Conservation (phyloP, 2,797 vertebrate species). For the Corythornis leucogaster region DNA sequence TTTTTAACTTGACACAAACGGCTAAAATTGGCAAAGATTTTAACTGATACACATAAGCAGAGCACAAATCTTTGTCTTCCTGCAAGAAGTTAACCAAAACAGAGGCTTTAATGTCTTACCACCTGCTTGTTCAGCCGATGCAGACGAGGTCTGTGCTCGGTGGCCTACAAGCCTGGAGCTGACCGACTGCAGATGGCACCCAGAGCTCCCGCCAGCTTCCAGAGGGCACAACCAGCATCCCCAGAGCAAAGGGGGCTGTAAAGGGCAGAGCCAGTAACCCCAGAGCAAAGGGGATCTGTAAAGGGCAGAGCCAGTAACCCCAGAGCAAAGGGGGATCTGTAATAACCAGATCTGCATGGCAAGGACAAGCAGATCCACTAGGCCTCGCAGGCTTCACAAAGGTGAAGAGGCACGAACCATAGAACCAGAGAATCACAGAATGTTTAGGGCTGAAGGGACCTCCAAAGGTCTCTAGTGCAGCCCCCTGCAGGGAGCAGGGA, state of each 20-base stretch:
- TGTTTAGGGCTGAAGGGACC: too few relatives aligned
- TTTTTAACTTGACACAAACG: neutral
- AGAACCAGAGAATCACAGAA: too few relatives aligned
- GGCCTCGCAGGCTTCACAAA: too few relatives aligned
- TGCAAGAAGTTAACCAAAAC: neutral
- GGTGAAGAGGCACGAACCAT: neutral
- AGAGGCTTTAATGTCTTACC: neutral
- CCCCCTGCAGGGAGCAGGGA: too few relatives aligned
- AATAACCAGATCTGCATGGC: neutral
- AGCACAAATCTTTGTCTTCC: neutral
- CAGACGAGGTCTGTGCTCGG: neutral
- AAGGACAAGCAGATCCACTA: neutral
- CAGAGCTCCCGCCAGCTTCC: neutral
- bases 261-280: neutral
- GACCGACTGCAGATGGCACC: neutral
- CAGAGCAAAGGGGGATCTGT: neutral
- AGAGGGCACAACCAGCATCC: neutral
- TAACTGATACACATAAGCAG: neutral
- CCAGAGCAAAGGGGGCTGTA: neutral
- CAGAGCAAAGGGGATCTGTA: neutral
- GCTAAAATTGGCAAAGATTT: neutral
- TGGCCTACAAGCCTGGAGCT: neutral
- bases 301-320: fast-evolving
- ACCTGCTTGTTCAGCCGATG: neutral
- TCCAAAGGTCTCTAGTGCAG: too few relatives aligned